phyloP scores from a whole-genome alignment of 2,797 vertebrate genomes.

The Choloepus didactylus region DNA sequence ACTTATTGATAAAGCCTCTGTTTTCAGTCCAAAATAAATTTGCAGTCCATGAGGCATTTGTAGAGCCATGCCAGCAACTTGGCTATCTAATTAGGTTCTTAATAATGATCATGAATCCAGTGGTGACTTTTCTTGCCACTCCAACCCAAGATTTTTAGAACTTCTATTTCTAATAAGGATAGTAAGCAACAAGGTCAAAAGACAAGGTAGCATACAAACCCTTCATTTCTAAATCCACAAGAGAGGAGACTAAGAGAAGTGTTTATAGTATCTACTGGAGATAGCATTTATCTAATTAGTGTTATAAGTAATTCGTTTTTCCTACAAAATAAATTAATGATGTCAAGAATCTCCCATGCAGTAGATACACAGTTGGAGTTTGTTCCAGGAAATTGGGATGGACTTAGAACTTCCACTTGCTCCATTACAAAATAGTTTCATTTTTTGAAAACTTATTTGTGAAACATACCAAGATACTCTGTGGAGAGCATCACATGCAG shows the following conservation, averaged over 20 bases:
- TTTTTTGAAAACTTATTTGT: neutral
- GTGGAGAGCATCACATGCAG: neutral
- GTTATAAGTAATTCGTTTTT: neutral
- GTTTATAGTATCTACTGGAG: neutral
- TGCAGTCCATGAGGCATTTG: neutral
- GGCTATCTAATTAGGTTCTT: neutral
- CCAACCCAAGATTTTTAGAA: neutral
- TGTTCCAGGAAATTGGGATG: neutral
- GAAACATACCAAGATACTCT: neutral
- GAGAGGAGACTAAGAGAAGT: neutral
- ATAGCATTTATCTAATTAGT: neutral
- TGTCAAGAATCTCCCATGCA: neutral
- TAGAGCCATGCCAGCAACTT: neutral
- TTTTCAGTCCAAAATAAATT: neutral
- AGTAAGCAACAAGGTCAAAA: neutral
- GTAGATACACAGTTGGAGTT: neutral
- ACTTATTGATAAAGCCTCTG: neutral
- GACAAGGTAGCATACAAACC: fast-evolving
- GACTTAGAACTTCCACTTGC: neutral
- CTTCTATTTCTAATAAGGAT: neutral
- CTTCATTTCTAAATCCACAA: neutral
- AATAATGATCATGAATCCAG: neutral
- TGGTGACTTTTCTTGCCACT: neutral
- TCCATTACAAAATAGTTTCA: neutral
- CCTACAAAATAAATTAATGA: neutral